Evolutionary conservation across 2,888 invertebrate species (phyloP), one percentile per base, ranked within the genome.

Genomic region (Agonopterix arenella): DNA sequence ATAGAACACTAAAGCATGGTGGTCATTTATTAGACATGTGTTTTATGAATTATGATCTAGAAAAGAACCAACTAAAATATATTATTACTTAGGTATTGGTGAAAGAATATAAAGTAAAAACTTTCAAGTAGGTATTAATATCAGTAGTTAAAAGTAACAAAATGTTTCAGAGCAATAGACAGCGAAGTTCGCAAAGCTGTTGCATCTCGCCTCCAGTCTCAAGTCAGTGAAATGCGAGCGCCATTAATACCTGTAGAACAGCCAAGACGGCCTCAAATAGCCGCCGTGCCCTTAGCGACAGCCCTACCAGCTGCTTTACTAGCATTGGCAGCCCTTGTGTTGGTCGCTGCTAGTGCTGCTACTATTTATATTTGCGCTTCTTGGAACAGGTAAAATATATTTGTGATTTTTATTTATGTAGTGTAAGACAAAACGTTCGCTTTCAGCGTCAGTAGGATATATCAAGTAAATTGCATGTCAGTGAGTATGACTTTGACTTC

Each of bases 281-380:
- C 46, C 8, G n/a, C 41, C 8, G 46, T 41, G 8, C 89, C 84
- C 40, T 73, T 88, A 0, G 75, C 82, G 60, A 93, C 94, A 54
- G 94, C 96, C 8, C 94, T 97, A 61, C 97, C 97, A 11, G 96
- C 96, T 59, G 97, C 97, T 0, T 89, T 98, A 36, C 94, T 98
- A 56, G 94, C 96, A 10, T 91, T 98, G 1, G 97, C 96, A 0
- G 94, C 95, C 50, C 92, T 98, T n/a, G 97, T 98, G 53, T 91
- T 97, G 41, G 91, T 98, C 1, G 92, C 97, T 8, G 96, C 96
- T 8, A 91, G 95, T 9, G 94, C 96, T 47, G 98, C 97, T 5
- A 97, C 98, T 46, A 93, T 97, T 48, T 97, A 98, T 72, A 96
- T 98, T 54, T 97, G 97, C 77, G 93, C 97, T 48, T 97, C 97